These are phyloP conservation scores for Perca schrenkii DNA, from an alignment of 2,113 vertebrate genomes.

Conservation along the genomic window DNA sequence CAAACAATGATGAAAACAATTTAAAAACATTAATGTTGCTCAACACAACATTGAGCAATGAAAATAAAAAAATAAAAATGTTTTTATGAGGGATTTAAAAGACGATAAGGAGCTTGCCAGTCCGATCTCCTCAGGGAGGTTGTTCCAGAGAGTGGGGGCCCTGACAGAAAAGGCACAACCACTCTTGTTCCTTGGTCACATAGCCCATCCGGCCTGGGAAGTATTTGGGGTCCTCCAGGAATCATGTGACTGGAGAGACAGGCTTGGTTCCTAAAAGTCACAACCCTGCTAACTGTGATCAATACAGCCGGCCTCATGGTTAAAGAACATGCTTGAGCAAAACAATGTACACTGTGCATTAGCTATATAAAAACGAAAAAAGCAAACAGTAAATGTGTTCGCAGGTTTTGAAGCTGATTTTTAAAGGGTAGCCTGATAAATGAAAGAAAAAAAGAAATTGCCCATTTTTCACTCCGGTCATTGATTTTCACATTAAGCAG, in stretches of 20 bases:
- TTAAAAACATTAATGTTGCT: too few relatives aligned
- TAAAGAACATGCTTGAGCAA: not conserved
- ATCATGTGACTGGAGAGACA: not conserved
- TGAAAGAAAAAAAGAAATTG: constrained; percentile 28
- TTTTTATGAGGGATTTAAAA: too few relatives aligned
- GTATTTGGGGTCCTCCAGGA: not conserved
- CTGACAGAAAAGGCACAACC: too few relatives aligned
- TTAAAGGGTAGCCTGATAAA: not conserved
- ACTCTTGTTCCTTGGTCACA: too few relatives aligned
- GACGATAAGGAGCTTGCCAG: too few relatives aligned
- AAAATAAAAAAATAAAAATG: too few relatives aligned
- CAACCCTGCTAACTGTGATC: not conserved
- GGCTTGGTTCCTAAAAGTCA: not conserved
- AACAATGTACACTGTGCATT: not conserved
- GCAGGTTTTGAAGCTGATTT: not conserved
- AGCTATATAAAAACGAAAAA: not conserved
- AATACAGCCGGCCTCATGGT: not conserved
- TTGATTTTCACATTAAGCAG: constrained; percentile 70
- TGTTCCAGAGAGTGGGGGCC: too few relatives aligned
- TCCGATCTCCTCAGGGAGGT: too few relatives aligned
- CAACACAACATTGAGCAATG: too few relatives aligned
- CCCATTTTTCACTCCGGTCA: constrained; percentile 19
- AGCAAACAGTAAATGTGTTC: not conserved
- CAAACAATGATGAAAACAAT: too few relatives aligned
- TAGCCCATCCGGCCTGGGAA: not conserved